Evolutionary conservation across 2,113 vertebrate species (phyloP).

Genomic region (Ceuthmochares aereus): DNA sequence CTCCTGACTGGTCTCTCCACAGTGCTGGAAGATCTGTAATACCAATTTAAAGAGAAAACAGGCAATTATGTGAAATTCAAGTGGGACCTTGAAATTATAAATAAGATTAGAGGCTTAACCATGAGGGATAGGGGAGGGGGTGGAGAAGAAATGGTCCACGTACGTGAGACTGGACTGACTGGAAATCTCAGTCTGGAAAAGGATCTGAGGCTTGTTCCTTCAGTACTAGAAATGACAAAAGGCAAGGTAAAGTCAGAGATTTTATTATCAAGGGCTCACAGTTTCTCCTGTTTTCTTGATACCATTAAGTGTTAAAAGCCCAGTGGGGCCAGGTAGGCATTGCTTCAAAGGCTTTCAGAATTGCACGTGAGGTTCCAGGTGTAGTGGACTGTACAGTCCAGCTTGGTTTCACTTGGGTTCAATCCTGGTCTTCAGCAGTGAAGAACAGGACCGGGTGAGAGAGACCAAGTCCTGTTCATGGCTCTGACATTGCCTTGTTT

Average conservation of each 20-base stretch:
- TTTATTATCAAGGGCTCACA: not conserved
- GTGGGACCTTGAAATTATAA: not conserved
- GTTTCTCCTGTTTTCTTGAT: constrained; percentile 5
- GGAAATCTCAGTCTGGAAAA: not conserved
- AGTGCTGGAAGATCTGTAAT: not conserved
- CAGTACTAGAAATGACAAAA: not conserved
- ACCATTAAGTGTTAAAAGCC: not conserved
- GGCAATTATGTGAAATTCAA: not conserved
- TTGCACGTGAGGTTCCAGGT: not conserved
- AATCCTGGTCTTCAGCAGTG: not conserved
- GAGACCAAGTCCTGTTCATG: not conserved
- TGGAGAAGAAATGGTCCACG: not conserved
- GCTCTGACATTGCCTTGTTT: not conserved
- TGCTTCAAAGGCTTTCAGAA: not conserved
- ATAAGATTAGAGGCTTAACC: constrained; percentile 46
- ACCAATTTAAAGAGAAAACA: constrained; percentile 6
- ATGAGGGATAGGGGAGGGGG: not conserved
- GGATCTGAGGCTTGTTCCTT: not conserved
- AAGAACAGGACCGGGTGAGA: not conserved
- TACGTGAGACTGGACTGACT: not conserved
- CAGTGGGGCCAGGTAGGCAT: not conserved
- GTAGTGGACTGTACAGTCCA: not conserved
- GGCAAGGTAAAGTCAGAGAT: not conserved
- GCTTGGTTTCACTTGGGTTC: not conserved
- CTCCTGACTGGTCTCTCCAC: not conserved